These are phyloP conservation scores for Hyperoplus immaculatus DNA, from an alignment of 2,797 vertebrate genomes.

Conservation along the genomic window DNA sequence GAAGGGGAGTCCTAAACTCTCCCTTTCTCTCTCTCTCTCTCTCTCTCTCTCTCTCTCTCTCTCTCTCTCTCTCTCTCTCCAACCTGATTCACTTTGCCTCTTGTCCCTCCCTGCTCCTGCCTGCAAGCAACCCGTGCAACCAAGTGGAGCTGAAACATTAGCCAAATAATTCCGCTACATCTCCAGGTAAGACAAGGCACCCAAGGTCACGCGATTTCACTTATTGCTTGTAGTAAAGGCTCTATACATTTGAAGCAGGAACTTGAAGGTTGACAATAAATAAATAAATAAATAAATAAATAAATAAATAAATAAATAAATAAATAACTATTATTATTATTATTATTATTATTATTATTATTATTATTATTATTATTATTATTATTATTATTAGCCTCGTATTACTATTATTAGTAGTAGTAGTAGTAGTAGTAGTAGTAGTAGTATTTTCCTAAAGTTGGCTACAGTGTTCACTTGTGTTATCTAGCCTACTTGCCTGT, in stretches of 20 bases:
- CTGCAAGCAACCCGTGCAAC: constrained; percentile 20
- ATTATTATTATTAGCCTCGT: too few relatives aligned
- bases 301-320: too few relatives aligned
- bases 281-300: background rate
- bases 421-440: too few relatives aligned
- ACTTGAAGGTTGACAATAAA: background rate
- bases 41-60: constrained; percentile 48
- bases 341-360: too few relatives aligned
- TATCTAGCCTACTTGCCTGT: too few relatives aligned
- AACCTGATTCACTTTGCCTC: constrained; percentile 32
- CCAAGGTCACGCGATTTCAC: background rate
- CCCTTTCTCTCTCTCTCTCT: constrained; percentile 58
- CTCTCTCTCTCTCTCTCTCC: constrained; percentile 32
- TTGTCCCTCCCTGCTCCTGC: constrained; percentile 67
- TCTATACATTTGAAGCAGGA: background rate
- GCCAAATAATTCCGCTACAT: constrained; percentile 8
- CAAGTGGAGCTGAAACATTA: constrained; percentile 18
- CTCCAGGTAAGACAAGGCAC: constrained; percentile 6
- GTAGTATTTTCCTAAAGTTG: too few relatives aligned
- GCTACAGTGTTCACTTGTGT: too few relatives aligned
- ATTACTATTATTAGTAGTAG: too few relatives aligned
- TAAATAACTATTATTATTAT: too few relatives aligned
- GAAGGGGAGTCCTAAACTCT: constrained; percentile 70
- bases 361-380: too few relatives aligned
- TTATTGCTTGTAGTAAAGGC: background rate